These are phyloP conservation scores for Cephus pulcher DNA, from an alignment of 2,888 invertebrate genomes.

Conservation along the genomic window DNA sequence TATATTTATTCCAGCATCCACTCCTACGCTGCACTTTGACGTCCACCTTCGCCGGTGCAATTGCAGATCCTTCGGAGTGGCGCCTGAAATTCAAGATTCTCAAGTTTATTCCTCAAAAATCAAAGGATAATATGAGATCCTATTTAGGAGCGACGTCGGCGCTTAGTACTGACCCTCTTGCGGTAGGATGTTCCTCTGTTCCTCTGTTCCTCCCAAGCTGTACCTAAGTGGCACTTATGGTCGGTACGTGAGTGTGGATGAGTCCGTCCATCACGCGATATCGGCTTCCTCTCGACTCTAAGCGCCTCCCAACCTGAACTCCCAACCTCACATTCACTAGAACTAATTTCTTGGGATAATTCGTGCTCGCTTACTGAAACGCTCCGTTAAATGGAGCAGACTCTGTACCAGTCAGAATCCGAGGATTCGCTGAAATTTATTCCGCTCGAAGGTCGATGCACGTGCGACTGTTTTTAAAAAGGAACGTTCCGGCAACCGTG, in stretches of 20 bases:
- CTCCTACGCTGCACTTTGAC: neutral
- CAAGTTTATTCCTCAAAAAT: neutral
- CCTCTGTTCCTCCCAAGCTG: slow-evolving; percentile 10
- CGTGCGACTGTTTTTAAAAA: neutral
- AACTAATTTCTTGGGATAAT: slow-evolving; percentile 55
- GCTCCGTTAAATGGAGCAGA: slow-evolving; percentile 38
- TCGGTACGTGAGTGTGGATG: slow-evolving; percentile 56
- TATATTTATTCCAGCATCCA: neutral
- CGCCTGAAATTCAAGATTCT: neutral
- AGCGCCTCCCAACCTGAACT: slow-evolving; percentile 40
- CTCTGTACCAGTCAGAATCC: neutral
- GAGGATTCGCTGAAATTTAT: neutral
- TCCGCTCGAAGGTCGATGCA: too few relatives aligned
- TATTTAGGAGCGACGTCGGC: neutral
- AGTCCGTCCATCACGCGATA: slow-evolving; percentile 55
- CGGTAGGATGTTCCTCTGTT: neutral
- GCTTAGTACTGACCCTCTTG: neutral
- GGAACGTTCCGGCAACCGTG: neutral
- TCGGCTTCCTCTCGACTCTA: slow-evolving; percentile 34
- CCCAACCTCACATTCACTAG: slow-evolving; percentile 51
- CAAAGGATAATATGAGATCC: neutral
- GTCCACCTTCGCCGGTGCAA: neutral
- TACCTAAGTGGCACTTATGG: slow-evolving; percentile 54
- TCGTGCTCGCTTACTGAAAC: slow-evolving; percentile 30
- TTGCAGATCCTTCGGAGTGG: neutral